Conservation (phyloP, 2,888 invertebrate species). For the Ptychoptera contaminata region DNA sequence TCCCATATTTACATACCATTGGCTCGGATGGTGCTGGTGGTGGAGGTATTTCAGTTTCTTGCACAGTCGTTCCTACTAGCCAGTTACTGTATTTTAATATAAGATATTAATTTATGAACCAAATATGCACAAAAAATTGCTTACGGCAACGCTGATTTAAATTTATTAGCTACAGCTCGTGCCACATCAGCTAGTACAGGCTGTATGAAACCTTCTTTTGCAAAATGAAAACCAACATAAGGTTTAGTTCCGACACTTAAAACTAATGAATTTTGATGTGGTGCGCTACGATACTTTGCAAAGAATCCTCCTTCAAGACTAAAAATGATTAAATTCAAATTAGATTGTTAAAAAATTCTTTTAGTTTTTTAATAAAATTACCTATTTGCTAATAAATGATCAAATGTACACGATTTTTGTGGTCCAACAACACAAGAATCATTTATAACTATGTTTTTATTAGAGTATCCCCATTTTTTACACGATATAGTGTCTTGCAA, state of each 20-base stretch:
- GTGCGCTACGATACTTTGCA: constrained; percentile 49
- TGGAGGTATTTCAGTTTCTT: constrained; percentile 22
- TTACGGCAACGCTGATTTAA: constrained; percentile 55
- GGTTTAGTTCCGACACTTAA: constrained; percentile 68
- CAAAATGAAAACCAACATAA: constrained; percentile 78
- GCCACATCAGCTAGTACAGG: constrained; percentile 83
- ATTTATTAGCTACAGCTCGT: constrained; percentile 75
- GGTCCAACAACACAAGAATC: constrained; percentile 58
- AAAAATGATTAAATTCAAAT: background rate
- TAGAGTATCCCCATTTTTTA: constrained; percentile 77
- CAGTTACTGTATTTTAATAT: constrained; percentile 27
- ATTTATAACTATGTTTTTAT: constrained; percentile 59
- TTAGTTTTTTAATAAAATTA: constrained; percentile 12
- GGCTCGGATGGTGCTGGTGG: constrained; percentile 36
- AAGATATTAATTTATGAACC: background rate
- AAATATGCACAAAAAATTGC: background rate
- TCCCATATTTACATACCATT: constrained; percentile 62
- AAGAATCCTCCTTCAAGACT: constrained; percentile 23
- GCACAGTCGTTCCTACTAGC: constrained; percentile 35
- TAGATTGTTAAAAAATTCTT: background rate
- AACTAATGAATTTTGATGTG: constrained; percentile 60
- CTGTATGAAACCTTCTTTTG: constrained; percentile 70
- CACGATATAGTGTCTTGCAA: constrained; percentile 38
- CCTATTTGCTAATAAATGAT: constrained; percentile 66
- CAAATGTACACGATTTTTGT: constrained; percentile 50